These are phyloP conservation scores for Trematomus bernacchii DNA, from an alignment of 2,797 vertebrate species.

Conservation along the genomic window DNA sequence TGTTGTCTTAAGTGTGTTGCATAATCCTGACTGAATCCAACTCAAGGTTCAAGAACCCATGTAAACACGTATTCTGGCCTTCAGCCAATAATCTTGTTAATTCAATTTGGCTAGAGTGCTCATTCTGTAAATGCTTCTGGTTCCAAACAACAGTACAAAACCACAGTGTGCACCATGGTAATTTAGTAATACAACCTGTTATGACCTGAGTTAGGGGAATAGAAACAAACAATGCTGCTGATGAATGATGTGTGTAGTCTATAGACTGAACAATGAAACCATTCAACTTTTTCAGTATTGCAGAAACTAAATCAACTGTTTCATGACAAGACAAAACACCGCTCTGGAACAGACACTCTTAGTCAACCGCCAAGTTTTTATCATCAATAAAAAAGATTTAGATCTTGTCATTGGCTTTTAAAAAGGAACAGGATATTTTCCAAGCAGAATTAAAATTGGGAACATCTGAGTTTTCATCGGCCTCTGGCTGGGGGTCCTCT, in stretches of 20 bases:
- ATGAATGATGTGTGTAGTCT: constrained; percentile 23
- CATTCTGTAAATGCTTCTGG: constrained; percentile 57
- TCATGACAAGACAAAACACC: constrained; percentile 24
- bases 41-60: constrained; percentile 48
- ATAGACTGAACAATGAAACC: constrained; percentile 2
- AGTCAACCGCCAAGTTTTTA: constrained; percentile 24
- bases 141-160: constrained; percentile 41
- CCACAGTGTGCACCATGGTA: constrained; percentile 18
- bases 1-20: constrained; percentile 54
- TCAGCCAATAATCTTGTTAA: constrained; percentile 63
- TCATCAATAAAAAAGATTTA: constrained; percentile 33
- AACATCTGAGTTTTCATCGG: constrained; percentile 38
- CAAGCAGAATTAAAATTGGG: constrained; percentile 13
- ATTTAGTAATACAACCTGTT: constrained; percentile 9
- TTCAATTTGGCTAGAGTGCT: constrained; percentile 53
- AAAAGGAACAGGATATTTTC: constrained; percentile 16
- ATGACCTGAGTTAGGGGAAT: not conserved
- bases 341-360: constrained; percentile 8
- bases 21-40: constrained; percentile 52
- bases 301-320: constrained; percentile 37
- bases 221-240: constrained; percentile 20
- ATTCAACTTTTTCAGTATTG: constrained; percentile 1
- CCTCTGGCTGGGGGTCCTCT: constrained; percentile 8
- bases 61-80: constrained; percentile 56
- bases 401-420: constrained; percentile 29